A percentile compares a stretch with the other conserved stretches of the same genome.
Conservation (phyloP, 2,797 vertebrate genomes). For the Spea hammondii region DNA sequence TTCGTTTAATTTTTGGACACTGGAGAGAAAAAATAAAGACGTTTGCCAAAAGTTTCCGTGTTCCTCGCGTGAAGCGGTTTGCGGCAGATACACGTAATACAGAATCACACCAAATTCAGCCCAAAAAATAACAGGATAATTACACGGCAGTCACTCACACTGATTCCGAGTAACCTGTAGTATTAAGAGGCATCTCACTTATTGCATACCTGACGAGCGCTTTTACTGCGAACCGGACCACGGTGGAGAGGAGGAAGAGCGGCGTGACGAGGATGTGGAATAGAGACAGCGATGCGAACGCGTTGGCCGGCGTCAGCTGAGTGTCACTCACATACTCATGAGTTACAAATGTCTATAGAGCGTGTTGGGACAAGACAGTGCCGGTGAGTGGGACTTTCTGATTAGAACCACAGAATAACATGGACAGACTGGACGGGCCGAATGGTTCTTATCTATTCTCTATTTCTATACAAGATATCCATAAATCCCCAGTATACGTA, state of each 20-base stretch:
- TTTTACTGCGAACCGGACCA: conserved; percentile 94
- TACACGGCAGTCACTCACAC: too few relatives aligned
- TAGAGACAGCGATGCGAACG: conserved; percentile 88
- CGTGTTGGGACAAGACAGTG: background rate
- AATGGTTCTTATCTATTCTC: too few relatives aligned
- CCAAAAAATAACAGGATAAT: background rate
- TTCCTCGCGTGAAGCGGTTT: too few relatives aligned
- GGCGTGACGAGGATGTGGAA: conserved; percentile 97
- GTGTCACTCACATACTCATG: conserved; percentile 65
- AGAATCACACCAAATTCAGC: background rate
- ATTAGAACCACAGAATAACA: conserved; percentile 7
- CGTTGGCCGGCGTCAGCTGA: conserved; percentile 75
- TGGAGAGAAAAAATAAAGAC: conserved; percentile 54
- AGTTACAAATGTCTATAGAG: conserved; percentile 83
- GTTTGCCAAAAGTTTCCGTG: too few relatives aligned
- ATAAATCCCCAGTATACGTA: too few relatives aligned
- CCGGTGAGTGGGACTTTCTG: too few relatives aligned
- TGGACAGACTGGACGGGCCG: background rate
- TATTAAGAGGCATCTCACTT: background rate
- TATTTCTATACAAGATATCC: too few relatives aligned
- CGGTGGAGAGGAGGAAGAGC: conserved; percentile 92
- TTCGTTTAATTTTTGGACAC: conserved; percentile 94
- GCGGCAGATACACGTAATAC: background rate
- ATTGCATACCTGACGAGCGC: conserved; percentile 85
- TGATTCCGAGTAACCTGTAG: background rate